These are phyloP conservation scores for Parelbella ahira DNA, from an alignment of 2,888 invertebrate genomes.

Conservation along the genomic window DNA sequence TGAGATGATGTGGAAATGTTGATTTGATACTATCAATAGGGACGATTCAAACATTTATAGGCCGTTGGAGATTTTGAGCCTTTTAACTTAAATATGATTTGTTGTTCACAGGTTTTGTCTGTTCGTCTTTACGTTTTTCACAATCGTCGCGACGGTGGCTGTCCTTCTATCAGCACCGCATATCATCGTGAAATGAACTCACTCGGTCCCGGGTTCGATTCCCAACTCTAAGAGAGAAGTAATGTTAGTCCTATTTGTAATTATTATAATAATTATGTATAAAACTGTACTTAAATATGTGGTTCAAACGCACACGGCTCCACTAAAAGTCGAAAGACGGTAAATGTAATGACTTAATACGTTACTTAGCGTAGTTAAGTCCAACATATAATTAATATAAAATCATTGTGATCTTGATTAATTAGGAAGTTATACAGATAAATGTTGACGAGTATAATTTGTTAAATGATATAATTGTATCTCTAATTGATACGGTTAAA, in stretches of 20 bases:
- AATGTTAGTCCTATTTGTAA: constrained; percentile 59
- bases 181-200: constrained; percentile 92
- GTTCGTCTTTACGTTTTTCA: constrained; percentile 96
- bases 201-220: constrained; percentile 31
- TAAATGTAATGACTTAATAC: constrained; percentile 53
- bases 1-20: no score
- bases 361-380: constrained; percentile 57
- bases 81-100: no score
- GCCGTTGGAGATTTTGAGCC: no score
- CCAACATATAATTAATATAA: constrained; percentile 64
- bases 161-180: constrained; percentile 95
- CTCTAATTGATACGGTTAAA: constrained; percentile 44
- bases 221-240: constrained; percentile 62
- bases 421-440: constrained; percentile 65
- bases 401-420: constrained; percentile 76
- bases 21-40: no score
- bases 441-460: constrained; percentile 70
- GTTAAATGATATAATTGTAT: constrained; percentile 62
- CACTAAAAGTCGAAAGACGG: constrained; percentile 63
- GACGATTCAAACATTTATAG: no score
- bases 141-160: constrained; percentile 94
- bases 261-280: constrained; percentile 37
- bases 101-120: constrained; percentile 88
- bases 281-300: constrained; percentile 53
- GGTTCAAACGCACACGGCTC: constrained; percentile 75